phyloP scores from a whole-genome alignment of 2,888 invertebrate genomes.

The Rosalia funebris region DNA sequence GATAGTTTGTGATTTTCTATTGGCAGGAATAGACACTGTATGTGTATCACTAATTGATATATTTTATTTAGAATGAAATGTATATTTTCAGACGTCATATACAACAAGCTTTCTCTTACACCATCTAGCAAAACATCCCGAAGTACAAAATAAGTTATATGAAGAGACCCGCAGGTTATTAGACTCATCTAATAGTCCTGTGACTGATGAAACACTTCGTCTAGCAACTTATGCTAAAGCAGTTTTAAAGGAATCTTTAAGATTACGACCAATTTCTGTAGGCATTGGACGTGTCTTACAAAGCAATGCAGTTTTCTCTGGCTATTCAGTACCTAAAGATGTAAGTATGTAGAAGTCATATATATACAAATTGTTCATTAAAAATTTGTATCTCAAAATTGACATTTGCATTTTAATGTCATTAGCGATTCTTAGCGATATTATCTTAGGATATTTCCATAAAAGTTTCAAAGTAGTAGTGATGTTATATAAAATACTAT shows the following conservation, averaged over 20 bases:
- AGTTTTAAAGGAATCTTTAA: slow-evolving; percentile 84
- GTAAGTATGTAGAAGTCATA: neutral
- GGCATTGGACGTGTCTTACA: slow-evolving; percentile 82
- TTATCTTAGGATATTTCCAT: too few relatives aligned
- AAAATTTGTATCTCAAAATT: too few relatives aligned
- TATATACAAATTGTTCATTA: neutral
- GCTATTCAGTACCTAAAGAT: slow-evolving; percentile 68
- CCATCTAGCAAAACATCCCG: slow-evolving; percentile 77
- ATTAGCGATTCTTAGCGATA: too few relatives aligned
- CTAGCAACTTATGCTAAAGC: slow-evolving; percentile 80
- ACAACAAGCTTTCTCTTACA: slow-evolving; percentile 81
- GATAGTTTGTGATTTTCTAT: slow-evolving; percentile 83
- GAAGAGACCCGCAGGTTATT: slow-evolving; percentile 64
- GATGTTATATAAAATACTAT: too few relatives aligned
- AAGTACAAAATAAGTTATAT: slow-evolving; percentile 70
- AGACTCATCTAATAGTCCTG: slow-evolving; percentile 63
- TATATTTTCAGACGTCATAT: slow-evolving; percentile 75
- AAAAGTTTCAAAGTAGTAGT: too few relatives aligned
- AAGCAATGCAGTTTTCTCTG: slow-evolving; percentile 75
- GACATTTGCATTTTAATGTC: too few relatives aligned
- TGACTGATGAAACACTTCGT: slow-evolving; percentile 70
- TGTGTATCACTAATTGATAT: slow-evolving; percentile 48
- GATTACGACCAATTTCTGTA: slow-evolving; percentile 84
- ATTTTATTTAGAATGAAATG: too few relatives aligned
- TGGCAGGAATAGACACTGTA: slow-evolving; percentile 90